These are phyloP conservation scores for Corbicula japonica DNA, from an alignment of 2,888 invertebrate species.

Conservation along the genomic window DNA sequence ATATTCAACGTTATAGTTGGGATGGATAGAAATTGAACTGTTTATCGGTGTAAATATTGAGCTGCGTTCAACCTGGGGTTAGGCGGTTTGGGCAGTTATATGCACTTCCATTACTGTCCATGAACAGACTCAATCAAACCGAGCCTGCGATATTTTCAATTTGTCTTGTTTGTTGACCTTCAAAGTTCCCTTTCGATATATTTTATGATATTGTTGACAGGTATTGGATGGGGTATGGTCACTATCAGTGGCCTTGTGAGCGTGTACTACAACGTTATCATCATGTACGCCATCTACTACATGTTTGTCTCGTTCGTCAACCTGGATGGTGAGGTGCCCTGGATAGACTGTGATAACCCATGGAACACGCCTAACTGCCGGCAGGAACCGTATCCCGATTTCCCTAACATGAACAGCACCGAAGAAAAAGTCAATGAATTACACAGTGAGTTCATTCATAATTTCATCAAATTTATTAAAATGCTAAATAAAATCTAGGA, in stretches of 20 bases:
- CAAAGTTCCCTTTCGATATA: not conserved
- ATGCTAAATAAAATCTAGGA: not conserved
- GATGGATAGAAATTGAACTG: too few species aligned
- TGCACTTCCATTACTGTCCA: too few species aligned
- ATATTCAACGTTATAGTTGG: too few species aligned
- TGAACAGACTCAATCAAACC: too few species aligned
- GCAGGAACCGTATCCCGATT: slow-evolving; percentile 68
- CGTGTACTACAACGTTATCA: slow-evolving; percentile 81
- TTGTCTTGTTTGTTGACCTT: too few species aligned
- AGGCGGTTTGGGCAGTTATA: too few species aligned
- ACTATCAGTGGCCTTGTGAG: slow-evolving; percentile 77
- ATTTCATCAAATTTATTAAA: not conserved
- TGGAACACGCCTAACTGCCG: slow-evolving; percentile 75
- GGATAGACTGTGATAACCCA: slow-evolving; percentile 73
- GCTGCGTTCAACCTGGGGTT: too few species aligned
- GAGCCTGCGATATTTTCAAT: too few species aligned
- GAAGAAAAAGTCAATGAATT: slow-evolving; percentile 50
- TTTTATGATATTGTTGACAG: slow-evolving; percentile 52
- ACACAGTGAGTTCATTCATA: slow-evolving; percentile 6
- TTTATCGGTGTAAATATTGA: too few species aligned
- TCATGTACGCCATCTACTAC: slow-evolving; percentile 81
- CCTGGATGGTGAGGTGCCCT: slow-evolving; percentile 78
- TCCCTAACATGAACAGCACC: slow-evolving; percentile 56
- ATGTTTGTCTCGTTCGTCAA: slow-evolving; percentile 81
- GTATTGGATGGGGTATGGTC: slow-evolving; percentile 80